Conservation (phyloP, 2,113 vertebrate species). For the Echinops telfairi region DNA sequence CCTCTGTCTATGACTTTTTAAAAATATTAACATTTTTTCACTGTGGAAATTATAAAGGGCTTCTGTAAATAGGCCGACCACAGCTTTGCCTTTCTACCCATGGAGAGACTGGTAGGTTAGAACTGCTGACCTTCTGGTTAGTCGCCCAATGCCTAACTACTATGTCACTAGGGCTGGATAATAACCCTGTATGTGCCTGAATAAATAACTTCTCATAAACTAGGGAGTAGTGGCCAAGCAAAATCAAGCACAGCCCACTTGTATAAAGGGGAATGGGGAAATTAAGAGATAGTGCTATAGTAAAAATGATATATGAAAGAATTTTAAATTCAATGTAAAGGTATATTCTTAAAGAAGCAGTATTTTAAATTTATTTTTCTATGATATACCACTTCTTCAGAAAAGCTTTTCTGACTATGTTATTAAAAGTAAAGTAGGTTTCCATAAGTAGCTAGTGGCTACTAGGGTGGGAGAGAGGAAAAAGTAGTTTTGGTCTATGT, state of each 20-base stretch:
- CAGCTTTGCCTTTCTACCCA: neutral
- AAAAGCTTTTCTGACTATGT: neutral
- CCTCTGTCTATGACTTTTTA: too few relatives aligned
- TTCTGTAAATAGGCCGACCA: neutral
- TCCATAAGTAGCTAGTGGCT: neutral
- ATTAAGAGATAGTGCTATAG: neutral
- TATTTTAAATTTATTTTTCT: neutral
- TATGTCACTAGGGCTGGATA: neutral
- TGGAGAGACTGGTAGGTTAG: too few relatives aligned
- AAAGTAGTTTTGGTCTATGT: neutral
- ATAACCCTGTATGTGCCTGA: neutral
- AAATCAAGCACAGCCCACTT: neutral
- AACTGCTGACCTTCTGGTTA: neutral
- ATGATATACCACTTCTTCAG: neutral
- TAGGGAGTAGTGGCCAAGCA: neutral
- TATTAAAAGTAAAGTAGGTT: slow-evolving; percentile 9
- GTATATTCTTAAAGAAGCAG: neutral
- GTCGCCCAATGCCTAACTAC: too few relatives aligned
- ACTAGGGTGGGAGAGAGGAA: neutral
- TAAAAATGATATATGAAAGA: neutral
- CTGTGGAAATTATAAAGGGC: neutral
- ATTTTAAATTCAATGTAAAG: neutral
- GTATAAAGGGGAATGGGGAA: neutral
- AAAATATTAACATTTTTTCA: too few relatives aligned
- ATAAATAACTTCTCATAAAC: neutral